Base-by-base conservation (phyloP, 2,888 invertebrate genomes). In the Watsonalla cultraria region DNA sequence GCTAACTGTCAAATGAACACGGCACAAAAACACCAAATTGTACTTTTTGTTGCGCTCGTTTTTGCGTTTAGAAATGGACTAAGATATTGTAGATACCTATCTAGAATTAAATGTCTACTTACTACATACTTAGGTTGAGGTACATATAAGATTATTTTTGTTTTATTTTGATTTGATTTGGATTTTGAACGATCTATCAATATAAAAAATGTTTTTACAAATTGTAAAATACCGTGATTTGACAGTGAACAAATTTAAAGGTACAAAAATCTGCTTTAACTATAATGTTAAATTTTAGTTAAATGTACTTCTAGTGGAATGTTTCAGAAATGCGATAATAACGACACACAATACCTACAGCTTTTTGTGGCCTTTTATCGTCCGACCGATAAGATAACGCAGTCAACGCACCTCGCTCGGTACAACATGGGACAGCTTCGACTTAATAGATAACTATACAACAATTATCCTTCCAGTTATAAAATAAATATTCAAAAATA, bases 321-420 rank as follows among this genome's bases (percentile, higher is more conserved):
- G 35, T 35, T 13, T 13, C 7, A 48, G 48, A n/a, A 48, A 48
- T 13, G 13, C 47, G 47, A 35, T 35, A 35, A 35, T 48, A 37
- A 13, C 48, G 35, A 35, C 35, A 48, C 34, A 48, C 13, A 48
- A 33, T 9, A 34, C 35, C 37, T 37, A 37, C 37, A 37, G 11
- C 47, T 61, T 68, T 66, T 65, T 57, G 52, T 59, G 46, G 46
- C 51, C 42, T 50, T 47, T 58, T 65, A 72, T 70, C 65, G 61
- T 52, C 54, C 42, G 42, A 6, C 9, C 48, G 74, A 77, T 75
- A 68, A 75, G 79, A 78, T 78, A 76, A 49, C 55, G 34, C 64
- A 70, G 70, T 74, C 70, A 77, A 73, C 72, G 72, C 62, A 70
- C 68, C 61, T 60, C 51, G 9, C 34, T 59, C 61, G 55, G 61